Percentiles rank a stretch among this genome's conserved stretches.
These are phyloP conservation scores for Lepidostoma basale DNA, from an alignment of 1,140 invertebrate species.

Conservation along the genomic window DNA sequence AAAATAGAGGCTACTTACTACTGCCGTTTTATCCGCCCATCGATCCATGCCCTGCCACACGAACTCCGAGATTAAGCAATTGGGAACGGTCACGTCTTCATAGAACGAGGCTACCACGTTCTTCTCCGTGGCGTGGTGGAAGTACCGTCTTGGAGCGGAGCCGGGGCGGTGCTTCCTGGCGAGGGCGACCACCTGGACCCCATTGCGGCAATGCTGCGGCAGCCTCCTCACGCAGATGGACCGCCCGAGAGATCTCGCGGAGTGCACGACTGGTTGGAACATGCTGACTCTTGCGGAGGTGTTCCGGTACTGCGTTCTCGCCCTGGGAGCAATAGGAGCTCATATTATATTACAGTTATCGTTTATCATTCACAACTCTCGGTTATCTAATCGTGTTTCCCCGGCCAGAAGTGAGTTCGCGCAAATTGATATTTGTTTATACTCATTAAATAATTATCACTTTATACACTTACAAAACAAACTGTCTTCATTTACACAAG, in stretches of 20 bases:
- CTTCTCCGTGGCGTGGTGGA: slow-evolving; percentile 38
- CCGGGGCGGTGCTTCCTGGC: slow-evolving; percentile 12
- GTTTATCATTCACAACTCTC: too few species aligned
- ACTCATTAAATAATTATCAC: too few species aligned
- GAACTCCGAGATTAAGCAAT: slow-evolving; percentile 66
- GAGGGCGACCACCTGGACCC: neutral
- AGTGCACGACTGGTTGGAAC: slow-evolving; percentile 27
- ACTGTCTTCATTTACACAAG: too few species aligned
- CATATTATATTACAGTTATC: too few species aligned
- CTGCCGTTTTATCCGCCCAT: slow-evolving; percentile 64
- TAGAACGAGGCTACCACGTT: slow-evolving; percentile 56
- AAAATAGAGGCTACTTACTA: slow-evolving; percentile 59
- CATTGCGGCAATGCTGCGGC: slow-evolving; percentile 13
- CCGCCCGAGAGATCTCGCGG: slow-evolving; percentile 8
- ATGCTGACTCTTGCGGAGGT: too few species aligned
- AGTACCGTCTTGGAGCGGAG: slow-evolving; percentile 21
- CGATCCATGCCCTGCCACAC: slow-evolving; percentile 67
- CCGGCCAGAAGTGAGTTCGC: too few species aligned
- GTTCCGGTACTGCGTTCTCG: too few species aligned
- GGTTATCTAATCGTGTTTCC: too few species aligned
- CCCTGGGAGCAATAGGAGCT: too few species aligned
- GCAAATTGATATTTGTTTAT: too few species aligned
- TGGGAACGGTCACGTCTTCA: slow-evolving; percentile 59
- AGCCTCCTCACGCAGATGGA: slow-evolving; percentile 13
- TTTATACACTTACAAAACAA: too few species aligned